Evolutionary conservation across 2,888 invertebrate species (phyloP), one percentile per base, ranked within the genome.

Genomic region (Ephialtes manifestator): DNA sequence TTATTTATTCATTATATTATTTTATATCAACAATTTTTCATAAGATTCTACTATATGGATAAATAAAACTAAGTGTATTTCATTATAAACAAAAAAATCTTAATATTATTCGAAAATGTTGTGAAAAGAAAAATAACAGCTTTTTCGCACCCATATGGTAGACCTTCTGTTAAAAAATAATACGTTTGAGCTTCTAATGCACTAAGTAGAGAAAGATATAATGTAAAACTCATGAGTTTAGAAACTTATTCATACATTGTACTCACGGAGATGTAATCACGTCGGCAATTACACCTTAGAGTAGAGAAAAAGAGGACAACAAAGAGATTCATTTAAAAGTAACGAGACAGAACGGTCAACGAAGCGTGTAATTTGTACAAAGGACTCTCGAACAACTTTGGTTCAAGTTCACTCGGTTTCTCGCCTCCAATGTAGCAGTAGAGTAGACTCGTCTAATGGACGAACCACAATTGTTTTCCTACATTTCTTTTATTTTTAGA

Each of bases 321-420:
- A 65, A 20, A 55, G 46, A 75, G 63, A 55, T 78, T 78, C 63
- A 63, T 79, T 53, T 63, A n/a, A 24, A 71, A 63, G 71, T 71
- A 71, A 79, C 79, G 71, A 79, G 71, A 53, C 70, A 51, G 55
- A 79, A 79, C 79, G 79, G 46, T 63, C 48, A 68, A 75, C 68
- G 75, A 60, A 75, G 74, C 68, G 48, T 39, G 68, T 60, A 68
- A 75, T 75, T 68, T 28, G 55, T 58, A 43, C 72, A 72, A 72
- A 72, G 72, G 53, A 65, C 51, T 80, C 39, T 39, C 15, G 67
- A 39, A 51, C 53, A 55, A 48, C 74, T 60, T 60, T 35, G 48
- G 60, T 63, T 31, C 60, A 63, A 28, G 35, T 63, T 75, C 75
- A 35, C 35, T 18, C 20, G 31, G 46, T 51, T 48, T 63, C 48